Evolutionary conservation across 1,140 invertebrate genomes (phyloP).

Genomic region (Chelonus insularis): DNA sequence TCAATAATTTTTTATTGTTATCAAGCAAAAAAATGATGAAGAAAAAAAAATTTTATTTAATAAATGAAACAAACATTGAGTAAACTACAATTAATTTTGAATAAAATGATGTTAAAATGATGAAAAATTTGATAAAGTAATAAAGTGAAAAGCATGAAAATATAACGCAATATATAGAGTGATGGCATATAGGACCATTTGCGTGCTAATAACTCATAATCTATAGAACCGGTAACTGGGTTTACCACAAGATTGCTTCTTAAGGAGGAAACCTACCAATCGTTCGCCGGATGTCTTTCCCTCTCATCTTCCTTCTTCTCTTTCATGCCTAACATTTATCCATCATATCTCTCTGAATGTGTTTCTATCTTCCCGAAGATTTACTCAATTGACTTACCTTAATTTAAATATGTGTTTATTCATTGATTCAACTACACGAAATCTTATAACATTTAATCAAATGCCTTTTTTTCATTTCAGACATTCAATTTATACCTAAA

Average conservation of each 20-base stretch:
- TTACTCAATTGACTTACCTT: conserved; percentile 21
- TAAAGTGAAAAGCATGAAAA: no score
- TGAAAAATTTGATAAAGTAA: no score
- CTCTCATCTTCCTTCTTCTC: no score
- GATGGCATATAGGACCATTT: conserved; percentile 30
- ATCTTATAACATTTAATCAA: no score
- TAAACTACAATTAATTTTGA: background rate
- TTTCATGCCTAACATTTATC: conserved; percentile 34
- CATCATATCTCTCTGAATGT: conserved; percentile 13
- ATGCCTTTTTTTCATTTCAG: no score
- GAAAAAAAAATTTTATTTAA: background rate
- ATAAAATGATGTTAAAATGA: background rate
- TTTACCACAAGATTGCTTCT: conserved; percentile 60
- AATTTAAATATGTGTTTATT: conserved; percentile 29
- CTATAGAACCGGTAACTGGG: conserved; percentile 54
- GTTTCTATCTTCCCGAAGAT: conserved; percentile 17
- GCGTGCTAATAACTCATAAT: conserved; percentile 47
- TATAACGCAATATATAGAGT: background rate
- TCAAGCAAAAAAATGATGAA: background rate
- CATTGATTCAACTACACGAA: no score
- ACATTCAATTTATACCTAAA: no score
- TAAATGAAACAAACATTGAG: no score
- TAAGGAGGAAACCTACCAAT: conserved; percentile 59
- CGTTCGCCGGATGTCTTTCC: conserved; percentile 53
- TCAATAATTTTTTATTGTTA: background rate